Base-by-base conservation (phyloP, 2,113 vertebrate species). In the Chloroceryle aenea region DNA sequence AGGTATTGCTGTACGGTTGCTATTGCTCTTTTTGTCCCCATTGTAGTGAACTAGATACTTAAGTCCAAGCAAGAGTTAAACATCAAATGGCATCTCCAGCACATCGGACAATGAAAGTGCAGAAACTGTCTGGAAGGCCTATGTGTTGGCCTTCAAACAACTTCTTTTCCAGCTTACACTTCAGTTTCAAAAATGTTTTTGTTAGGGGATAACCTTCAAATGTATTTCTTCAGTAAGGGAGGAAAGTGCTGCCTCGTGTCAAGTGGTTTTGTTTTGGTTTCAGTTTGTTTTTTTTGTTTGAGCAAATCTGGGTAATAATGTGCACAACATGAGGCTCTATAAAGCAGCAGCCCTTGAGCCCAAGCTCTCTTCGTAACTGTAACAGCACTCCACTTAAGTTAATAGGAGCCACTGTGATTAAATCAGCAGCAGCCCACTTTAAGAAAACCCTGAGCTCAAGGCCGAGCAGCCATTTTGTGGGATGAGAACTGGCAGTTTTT, bases 11-110 rank as follows among this genome's bases (percentile, higher is more conserved):
- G 45, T 62, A 36, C 2, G 1, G 10, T 12, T 58, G 13, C 21
- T 59, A 0, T 43, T 87, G 16, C 29, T 75, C 16, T 79, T 62
- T 22, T 38, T 29, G 5, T 36, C 8, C 2, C 21, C 6, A 1
- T 15, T 74, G 72, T n/a, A 83, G 27, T 1, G 1, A 36, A 66
- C 25, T 17, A 34, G 67, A 66, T 78, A 38, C 23, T 13, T 5
- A n/a, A 80, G 10, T 64, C 15, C 30, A 18, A 66, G 52, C 21
- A 21, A 9, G 72, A 73, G 12, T 16, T 62, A 5, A 10, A 0
- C 26, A 30, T 34, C 23, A 38, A 53, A 32, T 5, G 30, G 4
- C 0, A 1, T n/a, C 22, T 45, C 29, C 29, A n/a, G 66, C 0
- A 7, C 43, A 34, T 58, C 0, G 0, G 42, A 58, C 73, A 77